Base-by-base conservation (phyloP, 2,888 invertebrate species). In the Noctua janthe region DNA sequence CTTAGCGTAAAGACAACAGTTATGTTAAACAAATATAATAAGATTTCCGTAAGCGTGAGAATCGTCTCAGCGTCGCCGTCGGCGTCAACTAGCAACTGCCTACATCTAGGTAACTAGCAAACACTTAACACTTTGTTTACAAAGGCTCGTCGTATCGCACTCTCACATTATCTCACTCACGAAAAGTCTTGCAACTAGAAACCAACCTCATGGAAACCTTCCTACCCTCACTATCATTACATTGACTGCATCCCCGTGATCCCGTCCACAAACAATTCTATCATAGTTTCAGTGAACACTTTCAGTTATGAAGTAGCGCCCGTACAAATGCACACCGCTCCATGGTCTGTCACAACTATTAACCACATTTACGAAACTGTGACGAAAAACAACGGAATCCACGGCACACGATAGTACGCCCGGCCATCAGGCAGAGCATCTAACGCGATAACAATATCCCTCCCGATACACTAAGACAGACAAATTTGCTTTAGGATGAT, bases 401-500 rank as follows among this genome's bases (percentile, higher is more conserved):
- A 81, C 81, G 87, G 84, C 79, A 71, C 75, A 82, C 85, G 81
- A 85, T 87, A 90, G 86, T 86, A 88, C 85, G 84, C 83, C 78
- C 73, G 73, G 76, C 81, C 88, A 80, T 56, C 80, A 15, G 64
- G 49, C 56, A 86, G 88, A 90, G 88, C 89, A 89, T 90, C 88
- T 88, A 77, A 81, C 81, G 88, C 90, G 94, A 94, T 94, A 94
- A 94, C 92, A 90, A 92, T 92, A 94, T 93, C 94, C 94, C 86
- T 92, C 91, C 92, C 94, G 93, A 95, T 93, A 95, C 94, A 93
- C 91, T 94, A 93, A 95, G 92, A 93, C 91, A 90, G 91, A 92
- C 94, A 94, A 95, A 95, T 96, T 95, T 95, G 92, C 93, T 89
- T 92, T 92, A 89, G 93, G 93, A 94, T 94, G 91, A 93, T 90